Base-by-base conservation (phyloP, 37 sponge, comb jelly and placozoan genomes). In the Bolinopsis microptera region DNA sequence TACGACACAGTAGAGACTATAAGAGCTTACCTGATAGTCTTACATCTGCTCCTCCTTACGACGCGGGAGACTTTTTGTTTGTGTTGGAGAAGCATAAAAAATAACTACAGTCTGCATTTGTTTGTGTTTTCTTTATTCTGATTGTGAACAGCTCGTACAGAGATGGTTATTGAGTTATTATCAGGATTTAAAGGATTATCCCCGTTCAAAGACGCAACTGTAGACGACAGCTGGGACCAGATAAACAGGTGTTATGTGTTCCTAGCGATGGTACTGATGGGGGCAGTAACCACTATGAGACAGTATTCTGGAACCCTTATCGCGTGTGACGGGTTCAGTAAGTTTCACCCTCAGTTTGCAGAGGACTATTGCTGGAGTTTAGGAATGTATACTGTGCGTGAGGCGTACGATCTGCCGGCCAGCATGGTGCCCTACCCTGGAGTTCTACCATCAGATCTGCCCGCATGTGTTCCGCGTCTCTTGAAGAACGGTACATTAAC, bases 31-130 rank as follows among this genome's bases (percentile, higher is more conserved):
- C 5, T 26, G 74, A 22, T 28, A 24, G 61, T 48, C 61, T 48
- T 5, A 48, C 75, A 72, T n/a, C 5, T 28, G 31, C 31, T 28
- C 75, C 75, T 72, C 13, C 26, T 21, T 28, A n/a, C n/a, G n/a
- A n/a, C n/a, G 75, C 26, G n/a, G 31, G 75, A 72, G 75, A 72
- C 75, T 48, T n/a, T n/a, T 72, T 72, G 75, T 72, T 21, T 72
- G 75, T 72, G 26, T 72, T 3, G 31, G 5, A 30, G 22, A n/a
- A n/a, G n/a, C n/a, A n/a, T n/a, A n/a, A n/a, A n/a, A n/a, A n/a
- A n/a, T n/a, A 24, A 21, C 31, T 72, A 5, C 75, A n/a, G 31
- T 72, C 75, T 28, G 13, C 13, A 13, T 48, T 48, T 48, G 13
- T 48, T 5, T 48, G n/a, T 72, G n/a, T n/a, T n/a, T n/a, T n/a